Base-by-base conservation (phyloP, 2,888 invertebrate species). In the Brachypalpus laphriformis region DNA sequence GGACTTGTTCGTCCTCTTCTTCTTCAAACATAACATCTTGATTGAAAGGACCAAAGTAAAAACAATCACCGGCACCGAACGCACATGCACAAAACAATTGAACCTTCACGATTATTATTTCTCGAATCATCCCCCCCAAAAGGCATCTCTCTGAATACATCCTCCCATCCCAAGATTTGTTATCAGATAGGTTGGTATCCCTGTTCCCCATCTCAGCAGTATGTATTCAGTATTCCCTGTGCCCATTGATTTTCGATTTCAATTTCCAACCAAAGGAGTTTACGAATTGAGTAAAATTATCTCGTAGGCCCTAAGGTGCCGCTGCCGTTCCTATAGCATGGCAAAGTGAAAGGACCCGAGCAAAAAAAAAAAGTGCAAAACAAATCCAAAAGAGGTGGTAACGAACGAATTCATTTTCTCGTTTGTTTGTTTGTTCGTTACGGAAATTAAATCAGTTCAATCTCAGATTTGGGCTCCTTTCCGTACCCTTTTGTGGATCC, bases 381-480 rank as follows among this genome's bases (percentile, higher is more conserved):
- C 25, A 54, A 40, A 47, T 25, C 54, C 28, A 28, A 68, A 63
- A 16, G 81, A 81, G 81, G 81, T 75, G 81, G 81, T 70, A 82
- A 76, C 76, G 65, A 82, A 82, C 25, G 68, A 75, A 82, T 82
- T 75, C 70, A 82, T 82, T 82, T 70, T 57, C 54, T 68, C 76
- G 45, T 68, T 63, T 82, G 76, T 82, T 82, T 82, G 82, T 82
- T 82, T 82, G 40, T 70, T 82, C 57, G 82, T 82, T 82, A 65
- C 82, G 75, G 76, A 82, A 82, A 82, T 82, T 82, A 76, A 82
- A 76, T 82, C 81, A 63, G 68, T 57, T 34, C 42, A 70, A 76
- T 82, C 70, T 63, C n/a, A 57, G 76, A 82, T 70, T 76, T 28
- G 5, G 22, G 40, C 14, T 72, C 34, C 42, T 28, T 40, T 63